Evolutionary conservation across 2,113 vertebrate genomes (phyloP), one percentile per base, ranked within the genome.

Genomic region (Brachyhypopomus gauderio): DNA sequence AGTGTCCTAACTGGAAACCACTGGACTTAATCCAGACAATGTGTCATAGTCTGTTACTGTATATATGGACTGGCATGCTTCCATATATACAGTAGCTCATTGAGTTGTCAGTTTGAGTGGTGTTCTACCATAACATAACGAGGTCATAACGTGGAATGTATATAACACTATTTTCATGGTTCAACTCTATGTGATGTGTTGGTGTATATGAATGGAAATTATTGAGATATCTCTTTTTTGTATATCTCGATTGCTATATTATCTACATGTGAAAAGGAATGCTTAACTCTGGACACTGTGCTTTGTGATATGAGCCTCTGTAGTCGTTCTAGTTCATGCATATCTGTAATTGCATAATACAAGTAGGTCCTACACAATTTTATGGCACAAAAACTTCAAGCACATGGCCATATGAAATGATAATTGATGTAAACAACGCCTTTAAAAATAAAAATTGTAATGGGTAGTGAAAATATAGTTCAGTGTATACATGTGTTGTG

Each of bases 361-460:
- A 30, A 11, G 20, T 71, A 52, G 12, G 45, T 8, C 12, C 45
- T 52, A 52, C 45, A 52, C 20, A 55, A 80, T 85, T 84, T 45
- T 83, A 83, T 72, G 62, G 74, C 14, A 75, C 22, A 27, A 55
- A 77, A 73, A 73, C 66, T 79, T 63, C 45, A 79, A 58, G 84
- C 67, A 77, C 48, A 63, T 75, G 56, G 48, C 48, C 75, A 75
- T 82, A 67, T 64, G 70, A 75, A 74, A 55, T 75, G 25, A 27
- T 20, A 48, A 45, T 71, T 82, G 75, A 74, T 79, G 84, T 85
- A 63, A 83, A 55, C 52, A 52, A 36, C 72, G 69, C 27, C 63
- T 73, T 41, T 80, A 72, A 83, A 77, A 85, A 83, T 85, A 85
- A 85, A 85, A 77, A 60, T 72, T 85, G 76, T 73, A 17, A 41